Percentiles rank a stretch among this genome's conserved stretches.
Evolutionary conservation across 2,113 vertebrate species (phyloP).

Genomic region (Sorex araneus): DNA sequence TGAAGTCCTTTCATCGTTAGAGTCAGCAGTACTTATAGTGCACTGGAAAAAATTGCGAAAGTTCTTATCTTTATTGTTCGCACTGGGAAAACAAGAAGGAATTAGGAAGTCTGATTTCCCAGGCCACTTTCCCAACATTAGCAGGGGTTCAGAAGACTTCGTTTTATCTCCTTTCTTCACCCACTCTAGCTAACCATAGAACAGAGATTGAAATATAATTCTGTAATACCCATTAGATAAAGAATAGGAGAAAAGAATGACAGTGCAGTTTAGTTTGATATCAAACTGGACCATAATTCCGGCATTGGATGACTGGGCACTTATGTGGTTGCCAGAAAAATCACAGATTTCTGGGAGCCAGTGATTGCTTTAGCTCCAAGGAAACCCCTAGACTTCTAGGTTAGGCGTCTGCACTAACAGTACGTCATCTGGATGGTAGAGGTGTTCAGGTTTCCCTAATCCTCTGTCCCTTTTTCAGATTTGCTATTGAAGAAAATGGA

Average conservation of each 20-base stretch:
- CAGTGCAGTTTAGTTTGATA: conserved; percentile 57
- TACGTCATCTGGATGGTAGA: not conserved
- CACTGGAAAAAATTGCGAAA: not conserved
- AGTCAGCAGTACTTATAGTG: not conserved
- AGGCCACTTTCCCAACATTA: not conserved
- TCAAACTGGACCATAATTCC: conserved; percentile 48
- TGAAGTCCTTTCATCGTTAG: not conserved
- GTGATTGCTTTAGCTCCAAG: not conserved
- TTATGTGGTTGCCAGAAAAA: conserved; percentile 42
- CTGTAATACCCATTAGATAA: conserved; percentile 51
- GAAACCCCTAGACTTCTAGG: conserved; percentile 22
- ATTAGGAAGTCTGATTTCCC: conserved; percentile 3
- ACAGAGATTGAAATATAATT: conserved; percentile 20
- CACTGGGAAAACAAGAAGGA: not conserved
- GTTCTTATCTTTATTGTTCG: conserved; percentile 32
- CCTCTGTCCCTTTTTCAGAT: conserved; percentile 25
- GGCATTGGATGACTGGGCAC: not conserved
- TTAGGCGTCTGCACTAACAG: not conserved
- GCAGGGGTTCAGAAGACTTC: not conserved
- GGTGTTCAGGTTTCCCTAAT: not conserved
- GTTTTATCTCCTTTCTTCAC: conserved; percentile 27
- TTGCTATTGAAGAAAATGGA: conserved; percentile 49
- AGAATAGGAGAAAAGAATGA: not conserved
- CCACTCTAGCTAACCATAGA: not conserved
- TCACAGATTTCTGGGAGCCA: not conserved